Evolutionary conservation across 1,140 invertebrate genomes (phyloP).

Genomic region (Oedothorax gibbosus): DNA sequence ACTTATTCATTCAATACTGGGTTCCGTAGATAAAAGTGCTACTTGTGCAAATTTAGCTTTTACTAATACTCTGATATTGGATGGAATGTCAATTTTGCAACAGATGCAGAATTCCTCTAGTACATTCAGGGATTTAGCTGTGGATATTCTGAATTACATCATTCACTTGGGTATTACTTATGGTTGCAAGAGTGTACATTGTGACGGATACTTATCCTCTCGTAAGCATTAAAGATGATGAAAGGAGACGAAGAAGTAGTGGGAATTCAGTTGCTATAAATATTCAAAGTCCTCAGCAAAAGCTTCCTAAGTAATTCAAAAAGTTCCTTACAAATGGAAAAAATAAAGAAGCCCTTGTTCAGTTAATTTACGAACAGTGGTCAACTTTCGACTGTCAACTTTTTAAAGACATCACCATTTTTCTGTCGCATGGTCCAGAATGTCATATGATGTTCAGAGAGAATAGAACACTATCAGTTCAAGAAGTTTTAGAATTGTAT

Average conservation of each 20-base stretch:
- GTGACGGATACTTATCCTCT: too few relatives aligned
- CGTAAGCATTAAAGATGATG: too few relatives aligned
- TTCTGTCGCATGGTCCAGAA: too few relatives aligned
- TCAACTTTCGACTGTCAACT: too few relatives aligned
- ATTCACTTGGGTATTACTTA: background rate
- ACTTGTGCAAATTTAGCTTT: background rate
- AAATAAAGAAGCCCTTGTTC: too few relatives aligned
- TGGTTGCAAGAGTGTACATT: background rate
- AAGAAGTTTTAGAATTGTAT: too few relatives aligned
- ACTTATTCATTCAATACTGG: background rate
- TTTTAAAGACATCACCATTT: too few relatives aligned
- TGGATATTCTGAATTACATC: background rate
- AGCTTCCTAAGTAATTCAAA: background rate
- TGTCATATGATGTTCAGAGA: too few relatives aligned
- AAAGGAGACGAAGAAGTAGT: background rate
- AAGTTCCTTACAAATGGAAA: background rate
- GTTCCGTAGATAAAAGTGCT: background rate
- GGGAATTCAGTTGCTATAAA: background rate
- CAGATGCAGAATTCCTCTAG: background rate
- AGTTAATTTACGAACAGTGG: too few relatives aligned
- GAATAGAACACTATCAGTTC: too few relatives aligned
- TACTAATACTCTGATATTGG: background rate
- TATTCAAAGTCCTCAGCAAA: background rate
- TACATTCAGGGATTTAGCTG: background rate
- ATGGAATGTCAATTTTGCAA: background rate